Base-by-base conservation (phyloP, 2,888 invertebrate species). In the Pandemis heparana region DNA sequence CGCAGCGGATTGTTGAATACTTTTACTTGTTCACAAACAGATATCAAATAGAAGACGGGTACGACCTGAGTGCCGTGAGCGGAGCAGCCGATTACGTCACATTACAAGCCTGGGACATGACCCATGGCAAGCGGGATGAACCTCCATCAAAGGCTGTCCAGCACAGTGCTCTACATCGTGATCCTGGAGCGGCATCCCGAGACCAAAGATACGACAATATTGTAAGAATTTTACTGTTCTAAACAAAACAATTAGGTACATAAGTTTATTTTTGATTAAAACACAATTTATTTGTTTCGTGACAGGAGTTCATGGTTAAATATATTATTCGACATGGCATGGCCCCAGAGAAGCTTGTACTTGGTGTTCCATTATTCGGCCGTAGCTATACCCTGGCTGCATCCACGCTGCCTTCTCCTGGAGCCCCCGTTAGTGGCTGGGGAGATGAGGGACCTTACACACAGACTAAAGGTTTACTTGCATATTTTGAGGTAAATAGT, bases 331-430 rank as follows among this genome's bases (percentile, higher is more conserved):
- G 95, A 56, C 94, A 95, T 69, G 96, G 97, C 0, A 95, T 96
- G 77, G 95, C 96, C 3, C 91, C 95, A 0, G 95, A 95, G 3
- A 97, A 97, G 86, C 86, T 97, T 4, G 95, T 97, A 3, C 87
- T 97, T 1, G 97, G 97, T 0, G 90, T 97, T 60, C 97, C 97
- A 0, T 92, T 97, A 56, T 97, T 96, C 81, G 97, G 97, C 0
- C 95, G 96, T 72, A 96, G 96, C 12, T 97, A 97, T 82, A 96
- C 96, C 0, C 87, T 97, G 38, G 94, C 95, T 59, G 89, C 95
- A 14, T 85, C 91, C 0, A 95, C 95, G 10, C 82, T 88, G 23
- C 95, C 95, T 0, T 82, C 89, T 0, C 95, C 95, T 0, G 96
- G 96, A 0, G 95, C 96, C 0, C 88, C 94, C 0, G 92, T 96